phyloP scores from a whole-genome alignment of 2,888 invertebrate genomes.

The Noctuana brunneofusca region DNA sequence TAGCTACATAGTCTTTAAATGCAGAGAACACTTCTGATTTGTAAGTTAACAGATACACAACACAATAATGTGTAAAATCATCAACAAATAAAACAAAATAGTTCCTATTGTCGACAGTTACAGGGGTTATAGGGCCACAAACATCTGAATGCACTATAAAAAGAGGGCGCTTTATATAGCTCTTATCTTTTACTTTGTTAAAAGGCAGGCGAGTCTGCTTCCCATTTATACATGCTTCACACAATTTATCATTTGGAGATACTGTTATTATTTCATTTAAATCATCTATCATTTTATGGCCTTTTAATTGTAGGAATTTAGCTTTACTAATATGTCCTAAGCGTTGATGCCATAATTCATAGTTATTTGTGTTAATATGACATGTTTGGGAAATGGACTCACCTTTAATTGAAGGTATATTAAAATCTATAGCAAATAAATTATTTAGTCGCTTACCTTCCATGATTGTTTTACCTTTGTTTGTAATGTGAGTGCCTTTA shows the following conservation, averaged over 20 bases:
- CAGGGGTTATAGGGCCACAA: conserved; percentile 50
- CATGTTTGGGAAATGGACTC: conserved; percentile 41
- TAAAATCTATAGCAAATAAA: too few species aligned
- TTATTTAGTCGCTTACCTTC: too few species aligned
- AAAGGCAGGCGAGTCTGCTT: conserved; percentile 56
- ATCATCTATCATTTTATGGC: conserved; percentile 39
- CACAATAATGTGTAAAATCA: conserved; percentile 29
- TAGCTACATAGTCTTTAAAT: conserved; percentile 11
- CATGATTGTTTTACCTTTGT: too few species aligned
- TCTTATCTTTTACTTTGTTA: conserved; percentile 41
- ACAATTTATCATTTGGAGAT: neutral
- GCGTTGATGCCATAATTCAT: neutral
- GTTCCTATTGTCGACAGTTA: conserved; percentile 48
- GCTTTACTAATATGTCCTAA: neutral
- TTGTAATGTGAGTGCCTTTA: too few species aligned
- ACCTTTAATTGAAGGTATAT: too few species aligned
- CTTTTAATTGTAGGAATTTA: neutral
- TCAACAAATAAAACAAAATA: conserved; percentile 53
- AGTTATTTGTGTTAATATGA: conserved; percentile 31
- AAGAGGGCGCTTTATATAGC: conserved; percentile 47
- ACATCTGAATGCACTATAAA: conserved; percentile 52
- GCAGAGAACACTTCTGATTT: neutral
- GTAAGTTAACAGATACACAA: neutral
- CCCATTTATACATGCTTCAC: conserved; percentile 35
- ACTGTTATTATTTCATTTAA: too few species aligned